Evolutionary conservation across 2,113 vertebrate genomes (phyloP).

Genomic region (Grantiella picta): DNA sequence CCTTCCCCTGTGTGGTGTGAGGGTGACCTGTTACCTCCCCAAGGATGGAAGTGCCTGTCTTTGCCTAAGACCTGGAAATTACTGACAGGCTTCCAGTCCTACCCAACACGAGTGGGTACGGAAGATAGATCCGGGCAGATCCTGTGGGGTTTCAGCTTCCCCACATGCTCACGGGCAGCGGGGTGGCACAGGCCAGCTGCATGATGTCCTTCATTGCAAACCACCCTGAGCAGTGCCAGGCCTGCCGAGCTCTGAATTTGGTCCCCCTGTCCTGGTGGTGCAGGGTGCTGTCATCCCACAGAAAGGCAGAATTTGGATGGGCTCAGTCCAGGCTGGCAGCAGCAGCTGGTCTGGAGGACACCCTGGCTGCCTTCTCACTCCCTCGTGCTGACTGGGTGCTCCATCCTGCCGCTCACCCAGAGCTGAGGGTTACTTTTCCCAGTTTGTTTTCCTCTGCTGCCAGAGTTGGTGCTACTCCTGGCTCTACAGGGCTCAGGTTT

Average conservation of each 20-base stretch:
- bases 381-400: accelerated
- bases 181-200: accelerated
- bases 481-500: not conserved
- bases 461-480: not conserved
- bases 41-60: not conserved
- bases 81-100: accelerated
- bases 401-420: not conserved
- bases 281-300: not conserved
- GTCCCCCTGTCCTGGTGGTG: accelerated
- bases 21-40: accelerated
- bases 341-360: not conserved
- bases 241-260: not conserved
- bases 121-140: not conserved
- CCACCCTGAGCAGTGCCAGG: not conserved
- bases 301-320: not conserved
- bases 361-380: not conserved
- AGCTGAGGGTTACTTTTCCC: not conserved
- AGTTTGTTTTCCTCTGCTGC: not conserved
- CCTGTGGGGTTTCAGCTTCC: not conserved
- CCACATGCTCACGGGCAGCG: accelerated
- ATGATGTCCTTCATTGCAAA: not conserved
- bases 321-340: not conserved
- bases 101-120: not conserved
- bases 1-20: accelerated
- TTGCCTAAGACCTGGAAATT: not conserved